These are phyloP conservation scores for Melipona bicolor DNA, from an alignment of 2,888 invertebrate species.

Conservation along the genomic window DNA sequence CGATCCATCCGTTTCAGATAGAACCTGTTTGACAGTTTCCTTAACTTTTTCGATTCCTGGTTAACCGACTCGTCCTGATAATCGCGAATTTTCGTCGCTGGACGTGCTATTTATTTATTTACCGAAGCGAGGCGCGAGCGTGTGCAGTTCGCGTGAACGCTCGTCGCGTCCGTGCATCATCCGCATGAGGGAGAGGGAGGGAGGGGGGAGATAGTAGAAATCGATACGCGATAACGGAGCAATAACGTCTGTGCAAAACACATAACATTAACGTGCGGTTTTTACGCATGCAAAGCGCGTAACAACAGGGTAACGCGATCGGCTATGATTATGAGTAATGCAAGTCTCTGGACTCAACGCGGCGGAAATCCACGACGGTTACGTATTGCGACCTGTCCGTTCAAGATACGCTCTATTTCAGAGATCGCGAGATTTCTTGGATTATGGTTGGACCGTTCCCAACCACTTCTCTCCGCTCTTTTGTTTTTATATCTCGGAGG, in stretches of 20 bases:
- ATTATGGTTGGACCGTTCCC: background rate
- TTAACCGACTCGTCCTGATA: no score
- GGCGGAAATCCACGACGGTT: slow-evolving; percentile 44
- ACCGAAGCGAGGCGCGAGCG: background rate
- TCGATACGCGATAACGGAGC: slow-evolving; percentile 62
- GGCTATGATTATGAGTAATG: slow-evolving; percentile 52
- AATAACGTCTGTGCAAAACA: slow-evolving; percentile 53
- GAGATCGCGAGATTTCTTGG: background rate
- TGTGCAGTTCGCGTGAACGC: slow-evolving; percentile 9
- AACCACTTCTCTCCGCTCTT: background rate
- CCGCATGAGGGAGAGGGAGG: background rate
- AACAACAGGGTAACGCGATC: slow-evolving; percentile 35
- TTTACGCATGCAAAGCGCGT: slow-evolving; percentile 49
- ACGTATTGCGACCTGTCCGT: slow-evolving; percentile 32
- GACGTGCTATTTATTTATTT: slow-evolving; percentile 6
- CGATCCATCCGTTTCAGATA: no score
- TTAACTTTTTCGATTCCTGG: no score
- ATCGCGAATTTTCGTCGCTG: background rate
- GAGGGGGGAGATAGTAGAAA: slow-evolving; percentile 6
- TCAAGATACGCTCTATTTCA: background rate
- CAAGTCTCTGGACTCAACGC: slow-evolving; percentile 38
- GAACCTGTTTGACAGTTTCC: no score
- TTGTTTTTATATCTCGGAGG: no score
- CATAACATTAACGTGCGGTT: slow-evolving; percentile 24
- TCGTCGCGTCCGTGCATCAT: slow-evolving; percentile 42